Conservation (phyloP, 2,113 vertebrate genomes). For the Phrynocephalus versicolor region DNA sequence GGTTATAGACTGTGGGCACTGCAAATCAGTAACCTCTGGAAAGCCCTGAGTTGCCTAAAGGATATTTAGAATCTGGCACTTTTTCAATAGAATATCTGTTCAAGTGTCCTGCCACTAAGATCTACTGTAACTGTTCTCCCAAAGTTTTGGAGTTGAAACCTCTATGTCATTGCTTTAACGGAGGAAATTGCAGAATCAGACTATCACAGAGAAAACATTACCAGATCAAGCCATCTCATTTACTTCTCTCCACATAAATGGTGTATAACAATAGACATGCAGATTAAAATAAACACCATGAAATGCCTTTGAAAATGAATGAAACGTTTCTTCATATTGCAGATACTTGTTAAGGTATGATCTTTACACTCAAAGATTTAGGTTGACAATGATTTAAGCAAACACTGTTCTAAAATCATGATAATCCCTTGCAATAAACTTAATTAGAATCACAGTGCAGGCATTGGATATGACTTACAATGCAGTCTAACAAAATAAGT, state of each 20-base stretch:
- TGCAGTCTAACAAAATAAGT: constrained; percentile 25
- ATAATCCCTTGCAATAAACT: constrained; percentile 16
- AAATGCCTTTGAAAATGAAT: constrained; percentile 2
- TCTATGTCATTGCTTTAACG: background rate
- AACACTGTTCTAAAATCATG: background rate
- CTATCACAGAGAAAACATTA: background rate
- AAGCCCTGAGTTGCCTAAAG: background rate
- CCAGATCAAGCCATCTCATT: background rate
- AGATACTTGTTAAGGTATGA: background rate
- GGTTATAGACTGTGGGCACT: background rate
- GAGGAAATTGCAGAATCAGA: background rate
- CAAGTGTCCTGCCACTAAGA: background rate
- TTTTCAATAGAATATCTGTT: background rate
- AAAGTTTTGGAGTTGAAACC: background rate
- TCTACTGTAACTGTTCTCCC: background rate
- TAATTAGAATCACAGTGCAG: constrained; percentile 15
- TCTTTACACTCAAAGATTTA: constrained; percentile 15
- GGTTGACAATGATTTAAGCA: constrained; percentile 1
- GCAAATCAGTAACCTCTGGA: background rate
- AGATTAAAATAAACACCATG: constrained; percentile 6
- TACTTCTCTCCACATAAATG: background rate
- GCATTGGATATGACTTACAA: constrained; percentile 24
- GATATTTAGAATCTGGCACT: background rate
- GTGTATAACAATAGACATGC: background rate
- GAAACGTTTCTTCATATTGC: background rate